Percentiles rank a stretch among this genome's conserved stretches.
These are phyloP conservation scores for Corvus hawaiiensis DNA, from an alignment of 2,113 vertebrate genomes.

Conservation along the genomic window DNA sequence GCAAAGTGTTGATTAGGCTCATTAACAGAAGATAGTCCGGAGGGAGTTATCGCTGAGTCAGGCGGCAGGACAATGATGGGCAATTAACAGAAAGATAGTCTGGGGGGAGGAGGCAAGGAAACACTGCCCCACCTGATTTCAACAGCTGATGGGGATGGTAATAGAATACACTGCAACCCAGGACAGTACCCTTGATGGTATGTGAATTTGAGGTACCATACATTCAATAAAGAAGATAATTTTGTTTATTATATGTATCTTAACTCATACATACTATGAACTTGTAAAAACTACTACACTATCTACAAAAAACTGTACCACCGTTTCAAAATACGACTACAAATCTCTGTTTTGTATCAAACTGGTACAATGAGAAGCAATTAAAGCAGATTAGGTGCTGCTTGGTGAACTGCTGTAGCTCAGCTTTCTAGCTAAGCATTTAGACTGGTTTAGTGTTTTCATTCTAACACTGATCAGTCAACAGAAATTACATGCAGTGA, in stretches of 20 bases:
- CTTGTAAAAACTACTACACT: neutral
- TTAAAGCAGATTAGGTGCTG: neutral
- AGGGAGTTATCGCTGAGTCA: no score
- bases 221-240: neutral
- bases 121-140: no score
- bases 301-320: neutral
- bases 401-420: neutral
- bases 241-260: neutral
- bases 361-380: neutral
- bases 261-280: neutral
- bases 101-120: no score
- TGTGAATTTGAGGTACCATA: neutral
- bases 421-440: neutral
- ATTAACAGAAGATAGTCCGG: no score
- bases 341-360: neutral
- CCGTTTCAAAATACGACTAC: neutral
- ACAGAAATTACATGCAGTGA: neutral
- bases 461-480: neutral
- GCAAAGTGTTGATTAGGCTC: no score
- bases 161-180: no score
- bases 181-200: fast-evolving
- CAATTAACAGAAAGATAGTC: no score
- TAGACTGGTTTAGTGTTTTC: neutral
- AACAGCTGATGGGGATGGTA: no score
- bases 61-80: no score